phyloP scores from a whole-genome alignment of 2,113 vertebrate genomes.

The Chloropsis hardwickii region DNA sequence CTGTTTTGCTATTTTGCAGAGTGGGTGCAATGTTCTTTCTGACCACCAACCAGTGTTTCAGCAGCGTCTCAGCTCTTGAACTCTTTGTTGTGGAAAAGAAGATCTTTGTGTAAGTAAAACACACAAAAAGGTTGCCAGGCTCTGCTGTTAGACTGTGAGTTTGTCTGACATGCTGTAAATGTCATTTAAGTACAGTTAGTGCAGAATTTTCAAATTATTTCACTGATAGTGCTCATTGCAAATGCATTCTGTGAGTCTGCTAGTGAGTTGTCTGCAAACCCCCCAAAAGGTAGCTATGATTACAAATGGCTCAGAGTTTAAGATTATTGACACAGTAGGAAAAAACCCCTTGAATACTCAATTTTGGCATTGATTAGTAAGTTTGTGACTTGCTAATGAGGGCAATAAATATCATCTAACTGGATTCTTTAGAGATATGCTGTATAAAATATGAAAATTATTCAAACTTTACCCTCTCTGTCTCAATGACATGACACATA shows the following conservation, averaged over 20 bases:
- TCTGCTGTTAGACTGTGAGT: not conserved
- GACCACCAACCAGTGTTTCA: slow-evolving; percentile 91
- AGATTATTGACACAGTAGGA: not conserved
- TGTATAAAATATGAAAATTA: not conserved
- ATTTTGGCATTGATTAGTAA: not conserved
- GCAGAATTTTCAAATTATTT: not conserved
- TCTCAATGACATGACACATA: not conserved
- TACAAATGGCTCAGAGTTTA: not conserved
- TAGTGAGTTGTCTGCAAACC: not conserved
- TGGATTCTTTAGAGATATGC: not conserved
- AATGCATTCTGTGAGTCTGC: not conserved
- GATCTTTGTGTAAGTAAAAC: slow-evolving; percentile 85
- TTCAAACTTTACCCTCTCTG: not conserved
- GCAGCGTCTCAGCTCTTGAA: slow-evolving; percentile 83
- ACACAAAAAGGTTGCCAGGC: not conserved
- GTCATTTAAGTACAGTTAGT: no score
- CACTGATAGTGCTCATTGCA: not conserved
- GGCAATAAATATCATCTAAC: not conserved
- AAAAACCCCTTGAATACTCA: not conserved
- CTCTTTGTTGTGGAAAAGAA: slow-evolving; percentile 91
- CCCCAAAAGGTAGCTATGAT: fast-evolving
- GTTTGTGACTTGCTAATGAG: not conserved
- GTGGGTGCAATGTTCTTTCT: slow-evolving; percentile 90
- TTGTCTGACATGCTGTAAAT: not conserved
- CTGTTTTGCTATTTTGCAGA: slow-evolving; percentile 58